Base-by-base conservation (phyloP, 2,797 vertebrate species). In the Chiloscyllium punctatum region DNA sequence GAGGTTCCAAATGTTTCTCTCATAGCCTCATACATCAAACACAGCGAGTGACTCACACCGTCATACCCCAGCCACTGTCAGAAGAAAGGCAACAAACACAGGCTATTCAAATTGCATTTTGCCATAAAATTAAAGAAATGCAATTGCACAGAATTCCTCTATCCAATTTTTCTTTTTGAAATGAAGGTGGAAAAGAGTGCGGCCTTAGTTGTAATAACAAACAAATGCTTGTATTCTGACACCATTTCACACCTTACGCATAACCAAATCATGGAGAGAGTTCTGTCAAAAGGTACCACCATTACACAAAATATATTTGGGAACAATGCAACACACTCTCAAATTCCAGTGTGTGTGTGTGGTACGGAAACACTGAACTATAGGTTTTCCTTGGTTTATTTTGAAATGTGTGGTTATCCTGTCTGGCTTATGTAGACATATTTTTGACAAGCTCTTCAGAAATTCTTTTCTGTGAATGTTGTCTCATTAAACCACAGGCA, bases 341-440 rank as follows among this genome's bases (percentile, higher is more conserved):
- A 27, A 69, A 92, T 92, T 69, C 66, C 66, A 25, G 97, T 66
- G 96, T 96, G 97, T 97, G 97, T 98, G 97, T 98, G 98, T 98
- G 98, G 97, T 97, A 95, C 96, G 97, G 97, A 97, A 97, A 96
- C 97, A 97, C 97, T 96, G 96, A 97, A 98, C 98, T 97, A 97
- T 97, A 97, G 97, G 98, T 97, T 97, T 98, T 97, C 98, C 98
- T 97, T 97, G 97, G 98, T 98, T 98, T 98, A 98, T 98, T 98
- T 98, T 97, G 97, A 98, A 97, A 98, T 96, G 97, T 98, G 98
- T 97, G 98, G 98, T 98, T 77, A 74, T 33, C 94, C 94, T 74
- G 94, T 53, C 94, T 95, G 48, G 69, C 23, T 71, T n/a, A 11
- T 57, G 27, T 95, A 51, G 94, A 74, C 69, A 95, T 94, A 51